Conservation (phyloP, 2,113 vertebrate genomes). For the Sturnira hondurensis region DNA sequence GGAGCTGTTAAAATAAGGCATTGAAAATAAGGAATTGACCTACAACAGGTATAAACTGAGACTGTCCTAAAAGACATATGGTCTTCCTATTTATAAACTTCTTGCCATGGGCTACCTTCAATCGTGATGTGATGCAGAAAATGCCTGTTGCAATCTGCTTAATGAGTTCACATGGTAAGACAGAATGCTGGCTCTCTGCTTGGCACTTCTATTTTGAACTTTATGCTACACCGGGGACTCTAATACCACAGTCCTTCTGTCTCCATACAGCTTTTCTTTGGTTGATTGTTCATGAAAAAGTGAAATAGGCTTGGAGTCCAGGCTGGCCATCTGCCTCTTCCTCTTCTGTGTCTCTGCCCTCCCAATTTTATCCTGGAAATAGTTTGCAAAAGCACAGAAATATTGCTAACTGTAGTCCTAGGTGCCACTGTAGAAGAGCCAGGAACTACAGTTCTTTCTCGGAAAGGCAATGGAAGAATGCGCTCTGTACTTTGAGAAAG, state of each 20-base stretch:
- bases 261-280: neutral
- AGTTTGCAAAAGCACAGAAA: neutral
- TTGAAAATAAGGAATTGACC: neutral
- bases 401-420: neutral
- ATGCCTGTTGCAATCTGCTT: slow-evolving; percentile 8
- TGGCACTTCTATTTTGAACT: slow-evolving; percentile 30
- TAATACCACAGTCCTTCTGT: neutral
- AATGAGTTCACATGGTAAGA: neutral
- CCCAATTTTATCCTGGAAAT: neutral
- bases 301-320: neutral
- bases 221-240: neutral
- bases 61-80: slow-evolving; percentile 7
- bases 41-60: neutral
- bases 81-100: slow-evolving; percentile 20
- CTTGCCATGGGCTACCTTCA: neutral
- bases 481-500: neutral
- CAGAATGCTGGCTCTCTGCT: neutral
- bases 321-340: slow-evolving; percentile 2
- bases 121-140: slow-evolving; percentile 4
- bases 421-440: neutral
- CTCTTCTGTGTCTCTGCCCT: neutral
- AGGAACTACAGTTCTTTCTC: neutral
- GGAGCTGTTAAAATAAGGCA: neutral
- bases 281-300: neutral
- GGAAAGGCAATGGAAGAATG: neutral